A percentile compares a stretch with the other conserved stretches of the same genome.
These are phyloP conservation scores for Tragopan temminckii DNA, from an alignment of 2,797 vertebrate genomes.

Conservation along the genomic window DNA sequence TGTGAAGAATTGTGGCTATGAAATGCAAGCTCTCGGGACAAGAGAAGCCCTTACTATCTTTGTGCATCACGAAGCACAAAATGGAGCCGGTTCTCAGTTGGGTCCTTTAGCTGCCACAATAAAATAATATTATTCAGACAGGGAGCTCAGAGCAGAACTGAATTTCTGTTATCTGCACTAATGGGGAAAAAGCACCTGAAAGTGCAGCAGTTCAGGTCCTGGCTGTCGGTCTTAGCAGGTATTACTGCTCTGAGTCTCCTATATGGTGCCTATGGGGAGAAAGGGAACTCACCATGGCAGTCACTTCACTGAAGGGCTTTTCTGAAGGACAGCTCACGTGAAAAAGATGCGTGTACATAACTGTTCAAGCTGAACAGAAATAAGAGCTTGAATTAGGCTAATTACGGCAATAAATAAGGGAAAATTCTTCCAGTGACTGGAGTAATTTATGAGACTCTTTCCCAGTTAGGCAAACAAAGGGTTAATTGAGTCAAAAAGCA, in stretches of 20 bases:
- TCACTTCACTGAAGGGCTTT: neutral
- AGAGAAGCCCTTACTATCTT: neutral
- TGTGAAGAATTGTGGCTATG: neutral
- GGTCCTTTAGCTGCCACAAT: neutral
- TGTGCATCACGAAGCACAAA: neutral
- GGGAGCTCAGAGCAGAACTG: neutral
- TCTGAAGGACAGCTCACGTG: neutral
- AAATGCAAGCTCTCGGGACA: neutral
- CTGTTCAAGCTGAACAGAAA: neutral
- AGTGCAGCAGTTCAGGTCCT: neutral
- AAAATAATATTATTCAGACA: neutral
- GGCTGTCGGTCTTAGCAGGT: neutral
- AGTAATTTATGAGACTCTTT: neutral
- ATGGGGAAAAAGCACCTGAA: neutral
- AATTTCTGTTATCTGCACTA: neutral
- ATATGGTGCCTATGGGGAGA: rapidly evolving
- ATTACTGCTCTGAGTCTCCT: neutral
- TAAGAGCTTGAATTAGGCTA: neutral
- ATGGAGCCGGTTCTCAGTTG: neutral
- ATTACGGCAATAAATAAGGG: neutral
- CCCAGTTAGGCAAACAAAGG: neutral
- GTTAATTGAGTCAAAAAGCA: rapidly evolving
- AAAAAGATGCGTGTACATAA: neutral
- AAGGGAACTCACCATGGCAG: rapidly evolving
- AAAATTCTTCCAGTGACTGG: neutral